Evolutionary conservation across 1,140 invertebrate genomes (phyloP), one percentile per base, ranked within the genome.

Genomic region (Drosophila tristis): DNA sequence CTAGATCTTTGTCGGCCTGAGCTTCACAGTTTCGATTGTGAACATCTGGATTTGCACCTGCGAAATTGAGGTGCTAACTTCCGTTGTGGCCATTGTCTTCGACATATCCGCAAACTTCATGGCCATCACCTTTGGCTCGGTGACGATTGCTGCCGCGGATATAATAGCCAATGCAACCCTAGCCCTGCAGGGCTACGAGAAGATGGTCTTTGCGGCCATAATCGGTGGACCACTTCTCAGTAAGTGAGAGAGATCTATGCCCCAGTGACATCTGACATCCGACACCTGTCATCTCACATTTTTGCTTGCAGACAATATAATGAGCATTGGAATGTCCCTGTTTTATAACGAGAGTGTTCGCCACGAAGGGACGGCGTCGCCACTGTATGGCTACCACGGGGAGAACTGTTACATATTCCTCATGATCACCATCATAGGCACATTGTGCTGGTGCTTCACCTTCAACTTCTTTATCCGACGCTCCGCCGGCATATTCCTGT

Each of bases 161-260:
- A 42, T 89, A 3, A n/a, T 87, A 7, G 23, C 73, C n/a, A 67
- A 66, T 6, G 11, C 43, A 0, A 26, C 55, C 7, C 50, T 82
- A n/a, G 50, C 76, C 9, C n/a, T 56, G n/a, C 68, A 89, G 13
- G 84, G 84, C 4, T 80, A 72, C n/a, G 84, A 75, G 23, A 71
- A 63, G 45, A 84, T 89, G 84, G 84, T 76, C 0, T 89, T 71
- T 25, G 85, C 79, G 0, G 76, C 61, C 4, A 43, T 71, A 9
- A 51, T 79, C 13, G 84, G 84, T 1, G 49, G 68, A 4, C 48
- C 75, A 0, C 50, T 89, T n/a, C 80, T 71, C 11, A 67, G 84
- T 87, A 63, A 66, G 66, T 76, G 29, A 2, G 8, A 2, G 11
- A 2, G 0, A n/a, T 29, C 8, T 51, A 20, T 20, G 20, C 20